Evolutionary conservation across 2,113 vertebrate species (phyloP), one percentile per base, ranked within the genome.

Genomic region (Capreolus pygargus): DNA sequence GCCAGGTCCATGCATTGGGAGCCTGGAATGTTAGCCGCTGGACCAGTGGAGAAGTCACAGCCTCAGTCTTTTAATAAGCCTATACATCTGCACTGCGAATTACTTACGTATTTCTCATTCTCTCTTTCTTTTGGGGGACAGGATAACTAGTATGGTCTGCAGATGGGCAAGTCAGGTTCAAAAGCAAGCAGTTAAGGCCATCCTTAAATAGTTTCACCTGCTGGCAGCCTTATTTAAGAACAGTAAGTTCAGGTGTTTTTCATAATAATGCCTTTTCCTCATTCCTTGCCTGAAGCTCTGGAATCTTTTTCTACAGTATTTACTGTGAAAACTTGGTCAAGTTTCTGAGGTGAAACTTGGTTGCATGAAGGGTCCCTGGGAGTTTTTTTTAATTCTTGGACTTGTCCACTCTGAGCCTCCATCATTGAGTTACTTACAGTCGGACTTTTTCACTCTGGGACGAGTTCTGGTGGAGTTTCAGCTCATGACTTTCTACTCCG

Each of bases 1-100:
- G 11, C 70, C n/a, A 43, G 36, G 36, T 25, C 70, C 0, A 0
- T 0, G 0, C 36, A 43, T 27, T 74, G 36, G 70, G 36, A 43
- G 70, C 12, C 21, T 43, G 21, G 21, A 25, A 43, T 74, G 36
- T 43, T 74, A 74, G 70, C 70, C 36, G 1, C 11, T 14, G 36
- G 70, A 43, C 70, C 70, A 43, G 11, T 25, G 21, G 70, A 43
- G 36, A 74, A 43, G 70, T 74, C 36, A 23, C 10, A 74, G 33
- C 33, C 61, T 83, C 33, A 74, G 50, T 57, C 21, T 57, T 55
- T 25, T 39, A n/a, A 25, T n/a, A n/a, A 95, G 61, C n/a, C 33
- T 27, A 9, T 43, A 43, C 6, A 23, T 43, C 55, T 27, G 12
- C 52, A 27, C 17, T 33, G 55, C 3, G 7, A 64, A 2, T 23